Percentiles rank a stretch among this genome's conserved stretches.
Conservation (phyloP, 2,797 vertebrate genomes). For the Ataeniobius toweri region DNA sequence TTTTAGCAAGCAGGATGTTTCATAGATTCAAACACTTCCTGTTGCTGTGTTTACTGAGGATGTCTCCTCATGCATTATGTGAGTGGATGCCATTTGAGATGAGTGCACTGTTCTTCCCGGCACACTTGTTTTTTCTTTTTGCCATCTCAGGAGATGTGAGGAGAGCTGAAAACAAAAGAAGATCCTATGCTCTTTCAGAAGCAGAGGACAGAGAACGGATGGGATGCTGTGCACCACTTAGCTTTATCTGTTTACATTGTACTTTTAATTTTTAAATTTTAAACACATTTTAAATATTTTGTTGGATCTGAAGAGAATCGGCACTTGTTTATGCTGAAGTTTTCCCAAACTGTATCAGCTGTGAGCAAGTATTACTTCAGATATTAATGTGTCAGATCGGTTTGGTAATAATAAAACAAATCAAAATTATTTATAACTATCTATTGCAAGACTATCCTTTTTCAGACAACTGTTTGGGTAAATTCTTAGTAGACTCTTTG, state of each 20-base stretch:
- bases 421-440: too few relatives aligned
- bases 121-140: constrained; percentile 56
- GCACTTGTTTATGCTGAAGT: constrained; percentile 7
- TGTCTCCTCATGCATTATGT: constrained; percentile 60
- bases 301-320: constrained; percentile 46
- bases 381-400: not conserved
- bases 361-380: not conserved
- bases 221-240: constrained; percentile 22
- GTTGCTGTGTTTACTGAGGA: constrained; percentile 60
- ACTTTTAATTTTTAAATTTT: constrained; percentile 57
- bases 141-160: constrained; percentile 58
- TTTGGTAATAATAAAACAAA: not conserved
- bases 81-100: constrained; percentile 60
- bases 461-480: not conserved
- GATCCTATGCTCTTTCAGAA: constrained; percentile 21
- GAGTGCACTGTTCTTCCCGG: constrained; percentile 62
- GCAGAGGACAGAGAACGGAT: constrained; percentile 36
- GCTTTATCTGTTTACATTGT: constrained; percentile 48
- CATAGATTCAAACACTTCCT: constrained; percentile 60
- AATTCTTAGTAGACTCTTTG: constrained; percentile 6
- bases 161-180: constrained; percentile 49
- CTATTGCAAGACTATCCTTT: not conserved
- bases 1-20: constrained; percentile 70
- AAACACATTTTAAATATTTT: constrained; percentile 53
- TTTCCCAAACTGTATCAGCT: constrained; percentile 12